Base-by-base conservation (phyloP, 2,797 vertebrate species). In the Chiloscyllium punctatum region DNA sequence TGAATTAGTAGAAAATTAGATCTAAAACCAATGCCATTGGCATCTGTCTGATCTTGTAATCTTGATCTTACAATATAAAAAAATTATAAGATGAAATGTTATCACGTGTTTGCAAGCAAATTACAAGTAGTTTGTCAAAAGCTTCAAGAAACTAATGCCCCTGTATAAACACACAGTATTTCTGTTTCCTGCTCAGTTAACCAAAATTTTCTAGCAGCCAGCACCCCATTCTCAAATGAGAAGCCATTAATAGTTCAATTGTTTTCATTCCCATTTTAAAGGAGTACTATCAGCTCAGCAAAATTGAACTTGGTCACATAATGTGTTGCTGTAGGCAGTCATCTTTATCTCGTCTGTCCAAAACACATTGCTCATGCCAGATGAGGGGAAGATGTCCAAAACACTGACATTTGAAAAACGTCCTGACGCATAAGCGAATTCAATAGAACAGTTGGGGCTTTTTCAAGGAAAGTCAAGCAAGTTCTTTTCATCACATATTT, bases 261-360 rank as follows among this genome's bases (percentile, higher is more conserved):
- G 23, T n/a, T 33, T 74, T 51, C 37, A 30, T 1, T 95, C 71
- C 27, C 53, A 16, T 74, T 95, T 95, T 33, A 95, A 95, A 53
- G 30, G 33, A 53, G 30, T 77, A 16, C 71, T 69, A 77, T 74
- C 42, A 11, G 51, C 25, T 74, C 94, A 51, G 48, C 71, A 95
- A 74, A 33, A 74, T 95, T 95, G 27, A 53, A 30, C n/a, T 3
- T 51, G 11, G 92, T 33, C 69, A 53, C 48, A 74, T n/a, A 95
- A 95, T 74, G 94, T 21, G 27, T 33, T 21, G 42, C 48, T 77
- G 48, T 23, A 77, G 94, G 69, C 94, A 57, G 71, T 30, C 30
- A 68, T 69, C 62, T 95, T 95, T 95, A 95, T 95, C 94, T 95
- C 27, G 51, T 13, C 74, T 4, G 71, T 77, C 13, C 94, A 95